Evolutionary conservation across 2,113 vertebrate genomes (phyloP), one percentile per base, ranked within the genome.

Genomic region (Megaptera novaeangliae): DNA sequence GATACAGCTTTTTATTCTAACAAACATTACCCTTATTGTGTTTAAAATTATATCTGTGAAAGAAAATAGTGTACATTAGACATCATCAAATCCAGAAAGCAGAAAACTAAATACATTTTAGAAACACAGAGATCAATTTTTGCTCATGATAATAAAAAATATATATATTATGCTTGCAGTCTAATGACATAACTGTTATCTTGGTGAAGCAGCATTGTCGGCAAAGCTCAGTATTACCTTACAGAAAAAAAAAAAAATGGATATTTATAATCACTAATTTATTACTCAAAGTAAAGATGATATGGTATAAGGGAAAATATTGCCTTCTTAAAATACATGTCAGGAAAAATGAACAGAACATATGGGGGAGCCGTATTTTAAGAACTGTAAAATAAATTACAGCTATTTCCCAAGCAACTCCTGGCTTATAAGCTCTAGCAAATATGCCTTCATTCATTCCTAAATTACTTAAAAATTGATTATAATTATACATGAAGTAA

Each of bases 71-170:
- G 9, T 81, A 46, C 1, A 69, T 64, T 44, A 85, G 41, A 81
- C 14, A 81, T 75, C 14, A 84, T 71, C 55, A 78, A 88, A 89
- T 82, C 61, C 41, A 86, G 46, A 93, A 89, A 95, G 27, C 29
- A 91, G 31, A 93, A 88, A 81, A 97, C 36, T 81, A 78, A 93
- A 87, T 92, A 41, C 8, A 91, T 18, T 89, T 85, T 83, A 93
- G 25, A 98, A 96, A 61, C 55, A 92, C 71, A 90, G 86, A 81
- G n/a, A 64, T 77, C 27, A 91, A 77, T 61, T 81, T 81, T n/a
- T 91, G 20, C 34, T 86, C 85, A 74, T 46, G 49, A 82, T 72
- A 94, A 71, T 71, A 81, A 88, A 80, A 72, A 66, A 34, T 39
- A 95, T 20, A 29, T 46, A 68, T 68, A 59, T 49, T 59, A 25